Conservation (phyloP, 2,888 invertebrate species). For the Pharmacophagus antenor region DNA sequence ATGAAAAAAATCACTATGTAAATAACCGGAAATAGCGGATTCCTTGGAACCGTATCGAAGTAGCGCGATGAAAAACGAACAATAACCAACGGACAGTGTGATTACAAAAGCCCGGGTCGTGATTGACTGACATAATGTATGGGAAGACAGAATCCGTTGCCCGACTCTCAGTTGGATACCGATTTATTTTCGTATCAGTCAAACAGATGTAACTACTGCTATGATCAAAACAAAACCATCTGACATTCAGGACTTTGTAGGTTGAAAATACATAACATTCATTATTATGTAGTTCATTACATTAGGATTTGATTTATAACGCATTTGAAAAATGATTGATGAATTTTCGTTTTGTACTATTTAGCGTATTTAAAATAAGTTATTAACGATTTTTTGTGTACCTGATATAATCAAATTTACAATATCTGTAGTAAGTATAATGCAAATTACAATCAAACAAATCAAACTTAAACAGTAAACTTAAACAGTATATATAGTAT, state of each 20-base stretch:
- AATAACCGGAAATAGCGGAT: slow-evolving; percentile 22
- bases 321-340: too few species aligned
- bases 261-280: neutral
- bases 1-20: slow-evolving; percentile 5
- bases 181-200: slow-evolving; percentile 38
- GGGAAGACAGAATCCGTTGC: slow-evolving; percentile 28
- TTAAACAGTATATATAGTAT: too few species aligned
- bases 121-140: slow-evolving; percentile 37
- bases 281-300: neutral
- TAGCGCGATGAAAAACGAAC: slow-evolving; percentile 26
- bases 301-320: neutral
- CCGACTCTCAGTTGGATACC: slow-evolving; percentile 33
- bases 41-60: slow-evolving; percentile 22
- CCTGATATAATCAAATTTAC: too few species aligned
- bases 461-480: too few species aligned
- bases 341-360: too few species aligned
- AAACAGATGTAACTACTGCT: slow-evolving; percentile 33
- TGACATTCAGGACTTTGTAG: slow-evolving; percentile 10
- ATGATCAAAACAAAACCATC: slow-evolving; percentile 36
- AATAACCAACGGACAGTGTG: slow-evolving; percentile 24
- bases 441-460: too few species aligned
- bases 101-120: slow-evolving; percentile 21
- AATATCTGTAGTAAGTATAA: too few species aligned
- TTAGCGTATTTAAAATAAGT: neutral
- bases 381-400: too few species aligned